phyloP scores from a whole-genome alignment of 92 coral and sea anemone species.

The Virgularia gustaviana region DNA sequence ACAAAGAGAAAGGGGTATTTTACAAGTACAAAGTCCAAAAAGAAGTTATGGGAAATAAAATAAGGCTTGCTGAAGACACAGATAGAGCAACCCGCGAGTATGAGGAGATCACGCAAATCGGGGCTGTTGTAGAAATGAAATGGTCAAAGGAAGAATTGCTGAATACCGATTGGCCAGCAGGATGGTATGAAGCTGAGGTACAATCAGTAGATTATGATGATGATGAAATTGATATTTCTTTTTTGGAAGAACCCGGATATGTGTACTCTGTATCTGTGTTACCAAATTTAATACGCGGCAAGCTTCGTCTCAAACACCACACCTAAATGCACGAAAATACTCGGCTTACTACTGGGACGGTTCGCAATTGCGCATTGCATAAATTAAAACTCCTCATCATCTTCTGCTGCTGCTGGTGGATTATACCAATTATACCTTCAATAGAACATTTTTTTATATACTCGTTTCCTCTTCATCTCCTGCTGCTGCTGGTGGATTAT shows the following conservation, averaged over 20 bases:
- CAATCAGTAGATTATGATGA: conserved; percentile 6
- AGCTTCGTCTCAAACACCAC: neutral
- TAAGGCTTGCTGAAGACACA: conserved; percentile 32
- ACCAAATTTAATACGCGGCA: neutral
- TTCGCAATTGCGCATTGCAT: too few species aligned
- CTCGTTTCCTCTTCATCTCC: too few species aligned
- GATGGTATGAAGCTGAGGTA: conserved; percentile 13
- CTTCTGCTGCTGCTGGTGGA: too few species aligned
- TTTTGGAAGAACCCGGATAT: neutral
- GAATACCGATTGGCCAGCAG: conserved; percentile 30
- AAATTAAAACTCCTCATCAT: too few species aligned
- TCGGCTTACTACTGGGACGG: too few species aligned
- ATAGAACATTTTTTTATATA: too few species aligned
- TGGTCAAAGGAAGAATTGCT: conserved; percentile 38
- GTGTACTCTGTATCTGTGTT: neutral
- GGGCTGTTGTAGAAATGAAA: conserved; percentile 24
- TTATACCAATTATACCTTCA: too few species aligned
- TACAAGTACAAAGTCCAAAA: conserved; percentile 31
- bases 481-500: too few species aligned
- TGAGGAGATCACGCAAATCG: conserved; percentile 33
- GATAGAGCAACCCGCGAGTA: conserved; percentile 18
- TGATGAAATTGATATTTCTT: neutral
- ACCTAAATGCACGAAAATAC: too few species aligned
- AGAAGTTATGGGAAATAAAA: conserved; percentile 19
- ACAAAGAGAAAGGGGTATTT: conserved; percentile 29